Base-by-base conservation (phyloP, 92 coral and sea anemone genomes). In the Palythoa grandiflora region DNA sequence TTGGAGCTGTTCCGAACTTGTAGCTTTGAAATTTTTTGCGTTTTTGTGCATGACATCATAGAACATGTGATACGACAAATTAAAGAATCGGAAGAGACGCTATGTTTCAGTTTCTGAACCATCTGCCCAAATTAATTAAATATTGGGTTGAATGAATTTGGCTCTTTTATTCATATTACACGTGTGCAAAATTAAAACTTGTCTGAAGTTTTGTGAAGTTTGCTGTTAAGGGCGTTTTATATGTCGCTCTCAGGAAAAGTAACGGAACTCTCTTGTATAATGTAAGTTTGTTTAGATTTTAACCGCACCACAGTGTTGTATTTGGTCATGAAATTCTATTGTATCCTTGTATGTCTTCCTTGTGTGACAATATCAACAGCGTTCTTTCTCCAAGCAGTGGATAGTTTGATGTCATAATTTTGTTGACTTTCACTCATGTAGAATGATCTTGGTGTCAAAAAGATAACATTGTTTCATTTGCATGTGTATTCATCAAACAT, bases 161-260 rank as follows among this genome's bases (percentile, higher is more conserved):
- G 86, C 44, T 66, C 75, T 48, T 78, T 81, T 81, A 75, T 81
- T 81, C 54, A 65, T 5, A 8, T 6, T 20, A 81, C 57, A 63
- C 66, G 63, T 15, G 20, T 70, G 75, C 75, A 60, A 61, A 38
- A 28, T n/a, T 54, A 51, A 38, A 28, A 63, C 47, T 78, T 15
- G 9, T 5, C 50, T 44, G 50, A 44, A 44, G 0, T 44, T 44
- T 5, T 44, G 7, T 44, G 7, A 44, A 44, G 6, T 44, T 44
- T 15, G 61, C 61, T 11, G 61, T 55, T 55, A 17, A 55, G 61
- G 61, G 16, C 61, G 9, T 11, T 55, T 55, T 11, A 2, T 28
- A 28, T 51, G 14, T 55, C 61, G 17, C 61, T 6, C 3, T 17
- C 2, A 55, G 17, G 17, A 55, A 15, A 55, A 55, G 11, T 55